These are phyloP conservation scores for Drosophila siamana DNA, from an alignment of 2,888 invertebrate genomes.

Conservation along the genomic window DNA sequence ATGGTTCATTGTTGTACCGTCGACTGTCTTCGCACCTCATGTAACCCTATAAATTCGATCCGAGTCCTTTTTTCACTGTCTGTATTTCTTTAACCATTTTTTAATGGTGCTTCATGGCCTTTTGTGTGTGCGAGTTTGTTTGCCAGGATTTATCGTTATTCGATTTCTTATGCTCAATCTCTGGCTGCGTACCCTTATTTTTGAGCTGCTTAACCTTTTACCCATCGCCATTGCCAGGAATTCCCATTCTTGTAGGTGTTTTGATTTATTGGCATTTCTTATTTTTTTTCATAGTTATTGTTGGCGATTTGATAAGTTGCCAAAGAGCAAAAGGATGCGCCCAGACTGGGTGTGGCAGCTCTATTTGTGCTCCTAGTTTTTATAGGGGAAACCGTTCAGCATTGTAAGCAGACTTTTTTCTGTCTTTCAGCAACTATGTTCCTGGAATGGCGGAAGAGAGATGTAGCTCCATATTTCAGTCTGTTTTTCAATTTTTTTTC, in stretches of 20 bases:
- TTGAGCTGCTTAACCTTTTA: conserved; percentile 64
- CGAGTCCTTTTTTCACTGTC: conserved; percentile 24
- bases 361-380: conserved; percentile 36
- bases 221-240: conserved; percentile 36
- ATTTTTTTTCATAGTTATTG: conserved; percentile 41
- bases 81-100: conserved; percentile 50
- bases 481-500: not conserved
- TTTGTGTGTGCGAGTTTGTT: conserved; percentile 46
- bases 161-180: conserved; percentile 70
- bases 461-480: conserved; percentile 8
- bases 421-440: conserved; percentile 49
- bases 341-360: conserved; percentile 29
- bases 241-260: conserved; percentile 62
- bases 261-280: conserved; percentile 76
- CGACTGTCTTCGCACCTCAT: conserved; percentile 57
- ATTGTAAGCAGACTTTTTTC: conserved; percentile 33
- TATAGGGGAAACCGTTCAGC: conserved; percentile 22
- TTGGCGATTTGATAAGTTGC: conserved; percentile 70
- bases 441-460: conserved; percentile 29
- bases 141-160: conserved; percentile 70
- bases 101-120: conserved; percentile 65
- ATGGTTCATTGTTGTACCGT: conserved; percentile 27
- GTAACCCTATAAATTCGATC: conserved; percentile 62
- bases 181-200: conserved; percentile 43
- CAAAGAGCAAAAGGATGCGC: conserved; percentile 53